Conservation (phyloP, 2,888 invertebrate genomes). For the Prenolepis imparis region DNA sequence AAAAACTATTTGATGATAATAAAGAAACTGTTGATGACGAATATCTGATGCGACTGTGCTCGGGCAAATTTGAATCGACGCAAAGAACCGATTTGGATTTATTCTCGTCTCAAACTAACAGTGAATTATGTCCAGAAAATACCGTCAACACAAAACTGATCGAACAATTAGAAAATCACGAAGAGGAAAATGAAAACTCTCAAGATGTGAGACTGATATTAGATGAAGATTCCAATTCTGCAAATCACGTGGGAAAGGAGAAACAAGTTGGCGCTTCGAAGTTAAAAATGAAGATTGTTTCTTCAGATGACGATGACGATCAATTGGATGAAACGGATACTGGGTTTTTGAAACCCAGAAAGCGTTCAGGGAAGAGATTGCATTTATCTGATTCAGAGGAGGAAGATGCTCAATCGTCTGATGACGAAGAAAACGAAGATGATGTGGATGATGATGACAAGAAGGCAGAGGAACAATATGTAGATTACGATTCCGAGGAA, state of each 20-base stretch:
- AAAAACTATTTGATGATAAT: slow-evolving; percentile 85
- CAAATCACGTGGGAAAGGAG: slow-evolving; percentile 81
- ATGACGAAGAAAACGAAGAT: slow-evolving; percentile 81
- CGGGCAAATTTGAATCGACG: slow-evolving; percentile 82
- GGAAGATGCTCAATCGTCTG: slow-evolving; percentile 75
- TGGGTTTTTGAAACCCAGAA: slow-evolving; percentile 61
- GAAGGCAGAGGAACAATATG: slow-evolving; percentile 77
- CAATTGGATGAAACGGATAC: slow-evolving; percentile 59
- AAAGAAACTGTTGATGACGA: slow-evolving; percentile 85
- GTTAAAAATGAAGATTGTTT: slow-evolving; percentile 74
- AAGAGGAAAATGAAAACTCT: slow-evolving; percentile 59
- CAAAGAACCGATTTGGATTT: slow-evolving; percentile 39
- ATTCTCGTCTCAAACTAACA: slow-evolving; percentile 55
- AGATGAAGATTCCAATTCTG: slow-evolving; percentile 80
- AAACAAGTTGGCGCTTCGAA: slow-evolving; percentile 66
- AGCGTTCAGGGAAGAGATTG: slow-evolving; percentile 75
- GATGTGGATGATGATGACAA: slow-evolving; percentile 77
- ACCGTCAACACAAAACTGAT: slow-evolving; percentile 85
- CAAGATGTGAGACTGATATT: slow-evolving; percentile 86
- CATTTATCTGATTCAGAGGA: slow-evolving; percentile 83
- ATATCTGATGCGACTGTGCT: slow-evolving; percentile 88
- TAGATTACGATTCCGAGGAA: slow-evolving; percentile 94
- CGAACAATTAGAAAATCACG: slow-evolving; percentile 58
- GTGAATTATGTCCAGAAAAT: slow-evolving; percentile 86
- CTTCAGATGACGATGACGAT: slow-evolving; percentile 85